Percentiles rank a stretch among this genome's conserved stretches.
phyloP scores from a whole-genome alignment of 2,888 invertebrate species.

The Ellobium chinense region DNA sequence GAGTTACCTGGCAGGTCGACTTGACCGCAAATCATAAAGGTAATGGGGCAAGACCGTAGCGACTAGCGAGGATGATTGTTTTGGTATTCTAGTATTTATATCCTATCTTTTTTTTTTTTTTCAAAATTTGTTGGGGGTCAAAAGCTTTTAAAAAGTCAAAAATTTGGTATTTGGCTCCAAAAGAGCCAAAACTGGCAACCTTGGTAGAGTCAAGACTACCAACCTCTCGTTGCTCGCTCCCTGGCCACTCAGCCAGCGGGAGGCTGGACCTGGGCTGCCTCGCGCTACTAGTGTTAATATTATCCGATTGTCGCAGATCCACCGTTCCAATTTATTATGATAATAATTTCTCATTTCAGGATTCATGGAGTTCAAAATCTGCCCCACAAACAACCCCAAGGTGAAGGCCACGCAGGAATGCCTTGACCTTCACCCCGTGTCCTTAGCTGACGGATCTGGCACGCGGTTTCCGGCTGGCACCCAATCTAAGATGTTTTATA shows the following conservation, averaged over 20 bases:
- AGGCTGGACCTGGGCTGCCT: no score
- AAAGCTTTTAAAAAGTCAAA: background rate
- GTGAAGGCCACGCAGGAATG: constrained; percentile 25
- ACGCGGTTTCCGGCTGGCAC: background rate
- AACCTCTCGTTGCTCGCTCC: no score
- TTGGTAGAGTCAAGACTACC: no score
- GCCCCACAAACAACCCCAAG: constrained; percentile 12
- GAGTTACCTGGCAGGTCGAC: constrained; percentile 44
- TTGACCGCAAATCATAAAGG: constrained; percentile 55
- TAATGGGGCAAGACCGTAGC: no score
- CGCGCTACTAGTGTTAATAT: no score
- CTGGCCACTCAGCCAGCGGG: no score
- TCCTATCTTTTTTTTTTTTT: background rate
- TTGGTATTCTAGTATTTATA: background rate
- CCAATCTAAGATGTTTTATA: background rate
- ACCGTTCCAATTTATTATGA: no score
- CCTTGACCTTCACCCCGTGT: constrained; percentile 16
- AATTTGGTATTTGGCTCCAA: background rate
- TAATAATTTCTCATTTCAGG: constrained; percentile 3
- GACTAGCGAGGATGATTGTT: no score
- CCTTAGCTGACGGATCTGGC: constrained; percentile 37
- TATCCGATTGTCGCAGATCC: no score
- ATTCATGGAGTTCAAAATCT: constrained; percentile 41
- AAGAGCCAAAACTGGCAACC: no score
- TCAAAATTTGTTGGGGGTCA: background rate